Conservation (phyloP, 37 sponge, comb jelly and placozoan genomes). For the Amphimedon queenslandica region DNA sequence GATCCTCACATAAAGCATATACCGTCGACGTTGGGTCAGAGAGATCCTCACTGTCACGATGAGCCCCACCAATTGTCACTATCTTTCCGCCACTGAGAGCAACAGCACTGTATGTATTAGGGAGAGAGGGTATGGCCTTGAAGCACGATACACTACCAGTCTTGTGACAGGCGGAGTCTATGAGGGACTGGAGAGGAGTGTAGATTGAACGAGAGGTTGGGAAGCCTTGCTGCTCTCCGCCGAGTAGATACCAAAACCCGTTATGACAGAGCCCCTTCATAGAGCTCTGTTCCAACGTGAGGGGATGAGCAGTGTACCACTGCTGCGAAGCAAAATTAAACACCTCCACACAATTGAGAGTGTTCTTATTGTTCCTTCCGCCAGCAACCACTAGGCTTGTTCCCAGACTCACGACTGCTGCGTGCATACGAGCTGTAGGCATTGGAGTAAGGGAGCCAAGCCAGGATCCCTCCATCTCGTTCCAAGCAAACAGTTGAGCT, state of each 20-base stretch:
- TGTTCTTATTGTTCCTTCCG: background rate
- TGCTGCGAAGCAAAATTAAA: background rate
- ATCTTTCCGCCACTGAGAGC: background rate
- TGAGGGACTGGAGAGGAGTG: constrained; percentile 18
- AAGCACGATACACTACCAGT: constrained; percentile 2
- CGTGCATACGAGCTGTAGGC: constrained; percentile 7
- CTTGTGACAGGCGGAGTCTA: background rate
- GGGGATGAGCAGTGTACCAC: constrained; percentile 9
- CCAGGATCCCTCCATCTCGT: constrained; percentile 2
- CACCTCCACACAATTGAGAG: constrained; percentile 9
- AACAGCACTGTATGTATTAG: background rate
- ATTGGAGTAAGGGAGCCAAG: background rate
- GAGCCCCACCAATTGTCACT: background rate
- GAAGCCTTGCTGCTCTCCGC: constrained; percentile 16
- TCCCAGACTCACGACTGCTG: background rate
- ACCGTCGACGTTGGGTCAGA: background rate
- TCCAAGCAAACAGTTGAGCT: background rate
- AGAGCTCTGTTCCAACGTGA: background rate
- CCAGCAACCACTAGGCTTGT: constrained; percentile 19
- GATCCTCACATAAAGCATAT: constrained; percentile 1
- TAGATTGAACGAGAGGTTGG: background rate
- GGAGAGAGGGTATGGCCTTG: constrained; percentile 9
- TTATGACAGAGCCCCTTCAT: constrained; percentile 17
- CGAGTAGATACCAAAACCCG: constrained; percentile 26
- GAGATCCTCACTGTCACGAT: background rate